A percentile compares a stretch with the other conserved stretches of the same genome.
Conservation (phyloP, 2,888 invertebrate genomes). For the Cryptosula pallasiana region DNA sequence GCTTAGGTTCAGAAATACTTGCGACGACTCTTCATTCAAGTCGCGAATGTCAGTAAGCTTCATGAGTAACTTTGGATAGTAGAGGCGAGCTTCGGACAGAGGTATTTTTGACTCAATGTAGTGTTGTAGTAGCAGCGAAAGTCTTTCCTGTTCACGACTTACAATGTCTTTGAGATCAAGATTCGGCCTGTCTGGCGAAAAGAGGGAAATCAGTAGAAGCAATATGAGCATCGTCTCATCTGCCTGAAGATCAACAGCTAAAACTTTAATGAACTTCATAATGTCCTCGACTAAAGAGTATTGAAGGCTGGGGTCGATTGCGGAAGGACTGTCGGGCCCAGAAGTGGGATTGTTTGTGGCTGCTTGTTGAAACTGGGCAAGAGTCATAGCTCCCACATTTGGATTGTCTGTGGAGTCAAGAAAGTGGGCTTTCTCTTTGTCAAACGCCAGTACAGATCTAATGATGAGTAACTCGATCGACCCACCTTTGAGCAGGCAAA, state of each 20-base stretch:
- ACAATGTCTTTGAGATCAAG: conserved; percentile 43
- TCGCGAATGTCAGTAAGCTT: conserved; percentile 54
- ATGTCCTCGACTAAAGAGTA: conserved; percentile 51
- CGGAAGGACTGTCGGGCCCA: neutral
- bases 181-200: conserved; percentile 52
- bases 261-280: conserved; percentile 50
- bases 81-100: conserved; percentile 73
- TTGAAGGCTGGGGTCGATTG: conserved; percentile 25
- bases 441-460: conserved; percentile 53
- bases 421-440: conserved; percentile 35
- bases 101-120: conserved; percentile 65
- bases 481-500: conserved; percentile 67
- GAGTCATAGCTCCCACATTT: neutral
- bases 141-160: conserved; percentile 55
- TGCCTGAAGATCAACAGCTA: conserved; percentile 50
- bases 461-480: conserved; percentile 55
- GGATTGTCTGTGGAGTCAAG: conserved; percentile 18
- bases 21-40: conserved; percentile 41
- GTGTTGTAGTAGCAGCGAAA: conserved; percentile 77
- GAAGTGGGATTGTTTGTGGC: conserved; percentile 9
- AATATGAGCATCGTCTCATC: conserved; percentile 52
- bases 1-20: conserved; percentile 38
- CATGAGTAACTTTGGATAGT: conserved; percentile 52
- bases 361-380: conserved; percentile 8
- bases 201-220: conserved; percentile 53